Conservation (phyloP, 2,888 invertebrate species). For the Cabera pusaria region DNA sequence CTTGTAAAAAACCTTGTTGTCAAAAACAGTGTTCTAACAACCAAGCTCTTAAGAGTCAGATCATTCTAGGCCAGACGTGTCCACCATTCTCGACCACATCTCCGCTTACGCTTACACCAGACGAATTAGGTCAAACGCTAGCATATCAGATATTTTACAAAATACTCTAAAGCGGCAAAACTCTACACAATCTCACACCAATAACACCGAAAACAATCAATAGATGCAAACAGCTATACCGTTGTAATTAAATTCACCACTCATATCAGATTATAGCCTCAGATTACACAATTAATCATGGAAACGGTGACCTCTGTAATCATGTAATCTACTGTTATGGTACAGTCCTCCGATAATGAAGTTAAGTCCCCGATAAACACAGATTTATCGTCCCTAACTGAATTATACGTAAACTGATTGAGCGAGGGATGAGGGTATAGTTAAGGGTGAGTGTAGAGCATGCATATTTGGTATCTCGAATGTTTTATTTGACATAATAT, state of each 20-base stretch:
- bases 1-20: no score
- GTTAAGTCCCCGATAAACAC: constrained; percentile 67
- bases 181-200: constrained; percentile 1
- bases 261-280: constrained; percentile 38
- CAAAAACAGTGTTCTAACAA: no score
- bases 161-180: no score
- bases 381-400: constrained; percentile 79
- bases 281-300: constrained; percentile 52
- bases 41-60: no score
- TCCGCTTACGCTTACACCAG: no score
- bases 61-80: no score
- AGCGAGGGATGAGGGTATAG: constrained; percentile 55
- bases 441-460: constrained; percentile 6
- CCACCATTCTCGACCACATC: no score
- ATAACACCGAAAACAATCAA: neutral
- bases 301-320: constrained; percentile 65
- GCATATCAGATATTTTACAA: no score
- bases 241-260: constrained; percentile 31
- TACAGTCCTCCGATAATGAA: constrained; percentile 60
- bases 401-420: constrained; percentile 75
- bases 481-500: no score
- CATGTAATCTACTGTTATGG: constrained; percentile 59
- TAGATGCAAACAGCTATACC: neutral
- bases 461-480: no score
- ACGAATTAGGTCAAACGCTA: no score